Conservation (phyloP, 2,888 invertebrate genomes). For the Epistrophella euchroma region DNA sequence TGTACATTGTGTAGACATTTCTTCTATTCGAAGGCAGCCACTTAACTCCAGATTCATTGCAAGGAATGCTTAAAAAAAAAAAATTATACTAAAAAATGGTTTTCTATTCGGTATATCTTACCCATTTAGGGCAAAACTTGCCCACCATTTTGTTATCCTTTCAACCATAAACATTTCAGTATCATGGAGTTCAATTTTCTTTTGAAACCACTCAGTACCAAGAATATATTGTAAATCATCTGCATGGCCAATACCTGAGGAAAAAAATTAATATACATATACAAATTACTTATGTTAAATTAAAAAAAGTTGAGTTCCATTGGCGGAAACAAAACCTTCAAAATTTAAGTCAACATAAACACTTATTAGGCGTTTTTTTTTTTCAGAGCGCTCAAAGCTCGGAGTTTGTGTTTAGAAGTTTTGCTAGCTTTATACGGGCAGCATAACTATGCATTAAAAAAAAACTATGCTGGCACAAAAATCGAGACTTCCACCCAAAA, state of each 20-base stretch:
- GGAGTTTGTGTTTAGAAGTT: too few species aligned
- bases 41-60: background rate
- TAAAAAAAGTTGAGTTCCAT: too few species aligned
- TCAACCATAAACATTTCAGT: conserved; percentile 83
- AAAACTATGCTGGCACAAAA: too few species aligned
- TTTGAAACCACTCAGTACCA: conserved; percentile 78
- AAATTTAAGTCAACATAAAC: background rate
- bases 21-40: conserved; percentile 77
- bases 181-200: conserved; percentile 78
- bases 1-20: conserved; percentile 75
- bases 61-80: conserved; percentile 36
- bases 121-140: conserved; percentile 82
- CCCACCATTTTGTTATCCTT: conserved; percentile 82
- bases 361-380: too few species aligned
- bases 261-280: background rate
- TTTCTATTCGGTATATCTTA: conserved; percentile 61
- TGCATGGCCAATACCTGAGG: conserved; percentile 78
- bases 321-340: background rate
- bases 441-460: too few species aligned
- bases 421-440: too few species aligned
- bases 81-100: too few species aligned
- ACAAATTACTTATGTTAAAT: too few species aligned
- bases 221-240: conserved; percentile 81
- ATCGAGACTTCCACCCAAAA: too few species aligned
- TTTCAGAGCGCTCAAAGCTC: too few species aligned